Percentiles rank a stretch among this genome's conserved stretches.
Evolutionary conservation across 2,888 invertebrate species (phyloP).

Genomic region (Heteromurus nitidus): DNA sequence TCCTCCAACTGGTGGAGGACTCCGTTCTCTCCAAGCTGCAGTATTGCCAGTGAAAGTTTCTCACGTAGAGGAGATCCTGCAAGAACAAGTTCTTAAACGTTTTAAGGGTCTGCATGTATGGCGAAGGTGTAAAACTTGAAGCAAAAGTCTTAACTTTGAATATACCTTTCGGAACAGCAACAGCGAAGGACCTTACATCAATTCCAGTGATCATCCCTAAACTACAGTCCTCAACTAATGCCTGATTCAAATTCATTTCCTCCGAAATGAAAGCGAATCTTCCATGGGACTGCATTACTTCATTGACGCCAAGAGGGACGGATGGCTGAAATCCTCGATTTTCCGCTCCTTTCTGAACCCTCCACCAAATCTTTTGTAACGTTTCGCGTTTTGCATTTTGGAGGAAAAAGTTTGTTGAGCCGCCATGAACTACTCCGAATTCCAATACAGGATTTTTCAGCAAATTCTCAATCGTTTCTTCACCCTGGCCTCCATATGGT

Average conservation of each 20-base stretch:
- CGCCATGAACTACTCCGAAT: slow-evolving; percentile 69
- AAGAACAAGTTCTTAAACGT: neutral
- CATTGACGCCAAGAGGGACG: slow-evolving; percentile 62
- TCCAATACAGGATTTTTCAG: slow-evolving; percentile 68
- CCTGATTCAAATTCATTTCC: slow-evolving; percentile 69
- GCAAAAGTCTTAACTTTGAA: too few species aligned
- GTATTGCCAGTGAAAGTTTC: slow-evolving; percentile 70
- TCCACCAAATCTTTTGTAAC: slow-evolving; percentile 72
- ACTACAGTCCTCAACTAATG: slow-evolving; percentile 68
- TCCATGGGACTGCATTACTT: slow-evolving; percentile 67
- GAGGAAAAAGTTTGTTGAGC: slow-evolving; percentile 69
- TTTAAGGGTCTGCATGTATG: too few species aligned
- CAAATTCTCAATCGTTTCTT: slow-evolving; percentile 56
- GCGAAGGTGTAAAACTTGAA: too few species aligned
- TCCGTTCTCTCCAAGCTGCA: slow-evolving; percentile 70
- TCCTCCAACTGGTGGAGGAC: slow-evolving; percentile 69
- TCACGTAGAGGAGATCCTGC: slow-evolving; percentile 69
- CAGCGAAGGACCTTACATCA: slow-evolving; percentile 67
- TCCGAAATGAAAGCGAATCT: slow-evolving; percentile 71
- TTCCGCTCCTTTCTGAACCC: slow-evolving; percentile 65
- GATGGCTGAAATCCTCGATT: slow-evolving; percentile 57
- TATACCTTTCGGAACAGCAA: slow-evolving; percentile 71
- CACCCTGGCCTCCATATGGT: slow-evolving; percentile 43
- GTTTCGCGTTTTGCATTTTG: slow-evolving; percentile 71
- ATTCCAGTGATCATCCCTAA: slow-evolving; percentile 66